Evolutionary conservation across 2,113 vertebrate species (phyloP), one percentile per base, ranked within the genome.

Genomic region (Clarias gariepinus): DNA sequence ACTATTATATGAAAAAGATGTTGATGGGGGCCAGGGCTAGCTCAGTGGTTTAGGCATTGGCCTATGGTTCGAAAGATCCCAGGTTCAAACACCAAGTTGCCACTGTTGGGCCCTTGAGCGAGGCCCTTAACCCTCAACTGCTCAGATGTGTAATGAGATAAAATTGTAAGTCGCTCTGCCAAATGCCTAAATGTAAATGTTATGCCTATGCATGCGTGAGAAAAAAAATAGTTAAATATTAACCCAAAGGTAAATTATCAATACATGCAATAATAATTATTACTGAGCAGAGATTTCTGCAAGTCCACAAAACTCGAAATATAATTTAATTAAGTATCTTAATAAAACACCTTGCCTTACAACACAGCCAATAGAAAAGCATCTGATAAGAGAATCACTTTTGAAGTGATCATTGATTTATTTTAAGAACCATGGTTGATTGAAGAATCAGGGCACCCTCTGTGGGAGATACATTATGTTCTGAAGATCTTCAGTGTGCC

Each of bases 391-490:
- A 28, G 25, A 28, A 81, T 77, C 25, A n/a, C 41, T 13, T 36
- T 68, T 85, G 18, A 66, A 30, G 57, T 61, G 16, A 78, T 61
- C 23, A 3, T 52, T 87, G 76, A 85, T 89, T 86, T 53, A 79
- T 87, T 57, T 83, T 57, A 85, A 83, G 25, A n/a, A 30, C 23
- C 25, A 6, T 41, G 58, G 19, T 77, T 86, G 89, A 89, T 86
- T 81, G 86, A 89, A 89, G 86, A 66, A 89, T 55, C n/a, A 79
- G 41, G 13, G 61, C 18, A 33, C 61, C 25, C 86, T 84, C 84
- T 53, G 25, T 21, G 64, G 57, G 47, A 58, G 76, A 85, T 81
- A 68, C 15, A 69, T 58, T 86, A 33, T 15, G 81, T 69, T 89
- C 64, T 85, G 58, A 88, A 76, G 78, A 85, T 85, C 64, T 64